phyloP scores from a whole-genome alignment of 2,797 vertebrate genomes.

The Mustela erminea region DNA sequence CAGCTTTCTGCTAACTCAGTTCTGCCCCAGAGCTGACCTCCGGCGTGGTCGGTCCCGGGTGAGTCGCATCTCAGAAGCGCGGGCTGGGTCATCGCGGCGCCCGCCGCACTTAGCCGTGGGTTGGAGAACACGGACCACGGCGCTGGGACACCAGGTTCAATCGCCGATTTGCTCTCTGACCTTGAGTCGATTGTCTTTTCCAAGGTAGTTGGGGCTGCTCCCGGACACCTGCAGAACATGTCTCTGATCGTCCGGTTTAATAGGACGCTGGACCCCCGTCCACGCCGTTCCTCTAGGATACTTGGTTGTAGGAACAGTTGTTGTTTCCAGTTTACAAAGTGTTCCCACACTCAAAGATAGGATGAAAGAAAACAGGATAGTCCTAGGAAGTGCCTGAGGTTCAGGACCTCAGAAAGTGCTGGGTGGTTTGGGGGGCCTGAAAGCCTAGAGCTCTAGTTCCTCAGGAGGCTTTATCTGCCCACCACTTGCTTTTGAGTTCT shows the following conservation, averaged over 20 bases:
- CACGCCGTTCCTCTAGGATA: not conserved
- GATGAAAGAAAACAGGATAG: not conserved
- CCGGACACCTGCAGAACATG: conserved; percentile 55
- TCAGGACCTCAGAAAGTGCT: not conserved
- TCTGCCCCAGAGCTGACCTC: conserved; percentile 83
- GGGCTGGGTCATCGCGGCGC: not conserved
- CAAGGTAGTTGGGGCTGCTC: not conserved
- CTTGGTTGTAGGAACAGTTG: not conserved
- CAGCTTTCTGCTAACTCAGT: conserved; percentile 78
- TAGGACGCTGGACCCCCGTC: not conserved
- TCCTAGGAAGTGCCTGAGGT: not conserved
- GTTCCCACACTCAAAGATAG: not conserved
- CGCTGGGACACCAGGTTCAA: not conserved
- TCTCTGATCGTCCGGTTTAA: not conserved
- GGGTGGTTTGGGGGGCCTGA: not conserved
- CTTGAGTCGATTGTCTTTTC: not conserved
- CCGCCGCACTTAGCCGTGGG: fast-evolving
- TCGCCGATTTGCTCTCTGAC: not conserved
- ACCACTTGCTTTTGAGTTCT: not conserved
- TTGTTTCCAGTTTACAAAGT: not conserved
- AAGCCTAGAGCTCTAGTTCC: not conserved
- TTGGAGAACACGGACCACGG: not conserved
- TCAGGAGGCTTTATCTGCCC: not conserved
- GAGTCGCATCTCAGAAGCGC: not conserved
- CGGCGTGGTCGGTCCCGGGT: conserved; percentile 46